Evolutionary conservation across 1,140 invertebrate genomes (phyloP).

Genomic region (Drosophila ironensis): DNA sequence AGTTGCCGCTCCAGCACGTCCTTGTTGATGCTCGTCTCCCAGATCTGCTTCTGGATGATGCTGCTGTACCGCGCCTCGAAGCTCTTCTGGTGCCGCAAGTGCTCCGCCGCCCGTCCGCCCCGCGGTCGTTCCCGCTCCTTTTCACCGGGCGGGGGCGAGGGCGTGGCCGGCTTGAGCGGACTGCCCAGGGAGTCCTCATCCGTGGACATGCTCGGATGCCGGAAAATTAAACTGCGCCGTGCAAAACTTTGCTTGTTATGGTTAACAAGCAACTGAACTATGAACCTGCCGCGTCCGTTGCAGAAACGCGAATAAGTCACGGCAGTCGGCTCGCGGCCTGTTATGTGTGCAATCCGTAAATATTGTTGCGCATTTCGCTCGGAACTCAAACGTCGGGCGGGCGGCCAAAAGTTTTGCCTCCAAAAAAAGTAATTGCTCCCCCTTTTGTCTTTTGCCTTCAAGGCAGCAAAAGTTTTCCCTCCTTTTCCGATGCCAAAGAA

Average conservation of each 20-base stretch:
- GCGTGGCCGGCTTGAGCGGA: constrained; percentile 49
- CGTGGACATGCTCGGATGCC: constrained; percentile 58
- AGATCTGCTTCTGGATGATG: constrained; percentile 74
- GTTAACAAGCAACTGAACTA: not conserved
- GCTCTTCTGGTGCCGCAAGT: constrained; percentile 69
- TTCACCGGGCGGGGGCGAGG: constrained; percentile 32
- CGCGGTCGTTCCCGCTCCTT: constrained; percentile 18
- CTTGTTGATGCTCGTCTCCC: constrained; percentile 77
- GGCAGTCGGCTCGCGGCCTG: constrained; percentile 43
- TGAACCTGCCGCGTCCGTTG: constrained; percentile 55
- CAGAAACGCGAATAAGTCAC: constrained; percentile 76
- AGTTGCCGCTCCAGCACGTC: constrained; percentile 69
- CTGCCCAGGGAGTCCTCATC: constrained; percentile 63
- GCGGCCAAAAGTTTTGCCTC: constrained; percentile 53
- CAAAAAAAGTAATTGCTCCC: constrained; percentile 45
- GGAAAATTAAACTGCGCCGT: constrained; percentile 62
- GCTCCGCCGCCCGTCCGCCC: constrained; percentile 30
- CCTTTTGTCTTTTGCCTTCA: constrained; percentile 56
- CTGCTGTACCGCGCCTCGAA: constrained; percentile 73
- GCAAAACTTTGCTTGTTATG: constrained; percentile 55
- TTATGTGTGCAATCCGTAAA: constrained; percentile 45
- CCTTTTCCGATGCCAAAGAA: not conserved
- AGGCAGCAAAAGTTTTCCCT: constrained; percentile 28
- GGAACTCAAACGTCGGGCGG: constrained; percentile 66
- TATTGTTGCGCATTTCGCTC: constrained; percentile 64